Conservation (phyloP, 2,797 vertebrate species). For the Sphenodon punctatus region DNA sequence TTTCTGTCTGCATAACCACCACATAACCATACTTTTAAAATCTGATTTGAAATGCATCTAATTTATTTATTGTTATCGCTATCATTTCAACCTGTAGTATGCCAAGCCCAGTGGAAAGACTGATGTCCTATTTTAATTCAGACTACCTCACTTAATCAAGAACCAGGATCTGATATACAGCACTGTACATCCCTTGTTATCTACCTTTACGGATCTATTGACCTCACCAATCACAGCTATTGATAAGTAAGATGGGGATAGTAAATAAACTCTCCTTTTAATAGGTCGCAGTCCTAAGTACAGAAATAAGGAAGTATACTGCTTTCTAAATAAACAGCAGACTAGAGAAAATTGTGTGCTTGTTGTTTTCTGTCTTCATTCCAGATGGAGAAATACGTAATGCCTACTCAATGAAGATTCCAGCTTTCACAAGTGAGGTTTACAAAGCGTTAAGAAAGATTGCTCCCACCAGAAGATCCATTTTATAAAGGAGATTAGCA, state of each 20-base stretch:
- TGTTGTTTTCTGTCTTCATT: conserved; percentile 15
- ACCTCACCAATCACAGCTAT: neutral
- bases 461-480: conserved; percentile 12
- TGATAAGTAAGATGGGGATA: neutral
- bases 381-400: neutral
- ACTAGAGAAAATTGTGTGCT: neutral
- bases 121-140: conserved; percentile 32
- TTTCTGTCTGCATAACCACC: too few species aligned
- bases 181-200: neutral
- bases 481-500: neutral
- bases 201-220: conserved; percentile 13
- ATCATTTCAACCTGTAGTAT: neutral
- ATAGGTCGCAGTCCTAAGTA: neutral
- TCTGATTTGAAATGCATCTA: conserved; percentile 7
- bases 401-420: conserved; percentile 18
- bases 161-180: neutral
- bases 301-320: neutral
- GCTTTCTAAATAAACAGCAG: neutral
- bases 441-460: conserved; percentile 25
- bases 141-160: conserved; percentile 4
- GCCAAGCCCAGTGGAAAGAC: neutral
- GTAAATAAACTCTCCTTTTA: conserved; percentile 25
- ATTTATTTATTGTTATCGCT: conserved; percentile 31
- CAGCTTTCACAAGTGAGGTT: neutral
- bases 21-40: neutral